These are phyloP conservation scores for Eidolon helvum DNA, from an alignment of 2,113 vertebrate species.

Conservation along the genomic window DNA sequence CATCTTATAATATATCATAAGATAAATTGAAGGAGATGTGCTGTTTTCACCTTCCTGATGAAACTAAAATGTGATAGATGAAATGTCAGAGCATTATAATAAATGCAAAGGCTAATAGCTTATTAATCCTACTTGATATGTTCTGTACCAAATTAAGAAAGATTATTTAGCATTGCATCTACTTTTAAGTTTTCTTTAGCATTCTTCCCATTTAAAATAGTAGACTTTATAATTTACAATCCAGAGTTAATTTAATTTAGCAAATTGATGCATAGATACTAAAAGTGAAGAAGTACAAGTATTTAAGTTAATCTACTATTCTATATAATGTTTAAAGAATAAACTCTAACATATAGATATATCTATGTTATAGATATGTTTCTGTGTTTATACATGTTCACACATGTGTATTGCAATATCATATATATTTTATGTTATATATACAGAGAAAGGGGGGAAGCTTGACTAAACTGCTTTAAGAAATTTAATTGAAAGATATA, in stretches of 20 bases:
- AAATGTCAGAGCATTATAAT: slow-evolving; percentile 17
- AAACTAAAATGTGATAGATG: slow-evolving; percentile 25
- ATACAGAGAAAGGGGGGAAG: fast-evolving
- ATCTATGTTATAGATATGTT: not conserved
- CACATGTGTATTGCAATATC: no score
- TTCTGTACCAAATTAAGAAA: not conserved
- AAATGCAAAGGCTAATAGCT: slow-evolving; percentile 10
- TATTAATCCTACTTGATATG: slow-evolving; percentile 36
- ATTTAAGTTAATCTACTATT: not conserved
- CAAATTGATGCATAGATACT: not conserved
- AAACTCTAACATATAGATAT: not conserved
- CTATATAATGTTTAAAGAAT: not conserved
- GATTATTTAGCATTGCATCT: not conserved
- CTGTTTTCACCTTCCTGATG: slow-evolving; percentile 37
- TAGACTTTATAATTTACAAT: not conserved
- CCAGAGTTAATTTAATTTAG: not conserved
- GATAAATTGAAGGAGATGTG: slow-evolving; percentile 36
- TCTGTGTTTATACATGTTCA: not conserved
- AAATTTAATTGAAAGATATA: not conserved
- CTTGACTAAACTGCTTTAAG: not conserved
- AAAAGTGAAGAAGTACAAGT: fast-evolving
- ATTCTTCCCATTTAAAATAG: not conserved
- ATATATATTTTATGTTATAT: not conserved
- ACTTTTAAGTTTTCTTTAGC: not conserved
- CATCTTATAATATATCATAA: slow-evolving; percentile 34